Conservation (phyloP, 2,797 vertebrate species). For the Otolemur crassicaudatus region DNA sequence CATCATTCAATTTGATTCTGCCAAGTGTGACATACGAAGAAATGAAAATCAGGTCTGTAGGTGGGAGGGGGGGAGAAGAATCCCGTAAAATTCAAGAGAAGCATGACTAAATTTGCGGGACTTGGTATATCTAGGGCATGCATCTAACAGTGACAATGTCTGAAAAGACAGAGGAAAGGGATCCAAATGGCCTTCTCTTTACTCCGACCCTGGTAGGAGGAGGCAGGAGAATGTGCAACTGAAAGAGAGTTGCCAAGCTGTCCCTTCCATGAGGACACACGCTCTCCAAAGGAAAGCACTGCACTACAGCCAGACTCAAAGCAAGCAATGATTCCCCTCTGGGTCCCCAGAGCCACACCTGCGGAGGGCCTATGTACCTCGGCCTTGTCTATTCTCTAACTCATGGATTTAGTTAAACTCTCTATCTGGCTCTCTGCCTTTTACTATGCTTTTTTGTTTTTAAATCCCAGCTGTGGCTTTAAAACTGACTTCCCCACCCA, state of each 20-base stretch:
- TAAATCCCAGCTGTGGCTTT: neutral
- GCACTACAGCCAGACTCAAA: neutral
- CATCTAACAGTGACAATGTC: neutral
- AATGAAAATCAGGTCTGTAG: neutral
- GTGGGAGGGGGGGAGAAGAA: neutral
- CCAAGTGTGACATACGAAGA: neutral
- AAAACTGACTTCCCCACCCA: neutral
- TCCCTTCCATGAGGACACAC: neutral
- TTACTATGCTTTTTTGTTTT: neutral
- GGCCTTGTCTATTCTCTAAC: constrained; percentile 31
- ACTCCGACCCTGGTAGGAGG: neutral
- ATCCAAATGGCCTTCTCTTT: neutral
- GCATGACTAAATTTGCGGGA: neutral
- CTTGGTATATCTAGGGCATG: neutral
- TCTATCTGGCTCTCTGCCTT: neutral
- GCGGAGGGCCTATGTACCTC: neutral
- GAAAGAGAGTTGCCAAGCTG: neutral
- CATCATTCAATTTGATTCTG: neutral
- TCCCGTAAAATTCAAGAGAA: neutral
- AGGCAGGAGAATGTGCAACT: neutral
- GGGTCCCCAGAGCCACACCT: neutral
- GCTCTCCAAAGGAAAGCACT: neutral
- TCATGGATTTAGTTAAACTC: constrained; percentile 24
- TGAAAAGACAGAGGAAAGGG: neutral
- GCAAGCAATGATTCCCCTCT: neutral